Base-by-base conservation (phyloP, 2,113 vertebrate genomes). In the Seriola rivoliana region DNA sequence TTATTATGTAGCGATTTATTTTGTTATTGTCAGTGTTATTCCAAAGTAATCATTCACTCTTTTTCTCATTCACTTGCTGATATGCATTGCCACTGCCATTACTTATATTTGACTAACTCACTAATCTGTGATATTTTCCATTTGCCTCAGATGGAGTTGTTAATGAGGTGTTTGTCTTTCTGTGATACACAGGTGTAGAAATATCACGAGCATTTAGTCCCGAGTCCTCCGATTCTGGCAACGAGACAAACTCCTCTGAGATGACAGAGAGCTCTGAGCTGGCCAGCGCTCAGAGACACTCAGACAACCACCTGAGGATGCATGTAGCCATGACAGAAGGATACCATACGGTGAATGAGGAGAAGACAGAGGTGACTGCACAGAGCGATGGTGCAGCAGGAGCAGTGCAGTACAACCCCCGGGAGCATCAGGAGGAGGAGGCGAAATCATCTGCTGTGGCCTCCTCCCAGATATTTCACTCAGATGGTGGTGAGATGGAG, bases 191-290 rank as follows among this genome's bases (percentile, higher is more conserved):
- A 99, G 98, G 97, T 98, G 97, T 99, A 96, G 96, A 97, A 95
- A 98, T 99, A 95, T 96, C 97, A 90, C 95, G 98, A 95, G 97
- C 97, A 80, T 99, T 98, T 96, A 99, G 98, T 88, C 98, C 98
- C 2, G 98, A 99, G 92, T 99, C 97, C 34, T 99, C 98, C 76
- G 98, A 99, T 97, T 99, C 98, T 86, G 98, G 98, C 92, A 99
- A 99, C 92, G 98, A 99, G 93, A 99, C 98, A 85, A 99, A 99
- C 94, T 99, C 98, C 78, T 99, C 98, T 44, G 98, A 99, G 96
- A 99, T 99, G 97, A 99, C 98, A 52, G 98, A 99, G 95, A 98
- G 95, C 92, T 99, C 98, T 52, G 98, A 99, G 95, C 91, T 98
- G 94, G 96, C 97, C 2, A 90, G 96, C 0, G 97, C 97, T 78